Evolutionary conservation across 2,888 invertebrate genomes (phyloP).

Genomic region (Amiota communis): DNA sequence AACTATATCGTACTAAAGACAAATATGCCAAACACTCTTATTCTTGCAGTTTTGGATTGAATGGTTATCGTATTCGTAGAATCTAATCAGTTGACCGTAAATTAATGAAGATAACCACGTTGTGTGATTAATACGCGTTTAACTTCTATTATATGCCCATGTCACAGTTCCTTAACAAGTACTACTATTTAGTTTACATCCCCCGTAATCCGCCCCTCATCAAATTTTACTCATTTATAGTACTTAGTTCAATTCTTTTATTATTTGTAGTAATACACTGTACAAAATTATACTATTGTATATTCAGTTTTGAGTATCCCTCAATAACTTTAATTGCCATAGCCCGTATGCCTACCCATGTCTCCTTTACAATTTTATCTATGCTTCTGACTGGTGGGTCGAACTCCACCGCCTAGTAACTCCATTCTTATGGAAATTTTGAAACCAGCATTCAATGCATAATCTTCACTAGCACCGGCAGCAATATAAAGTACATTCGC

Average conservation of each 20-base stretch:
- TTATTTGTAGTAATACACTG: no score
- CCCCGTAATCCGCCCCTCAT: no score
- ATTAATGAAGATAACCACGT: not conserved
- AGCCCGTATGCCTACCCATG: constrained; percentile 74
- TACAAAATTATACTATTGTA: not conserved
- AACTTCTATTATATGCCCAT: not conserved
- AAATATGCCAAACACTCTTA: not conserved
- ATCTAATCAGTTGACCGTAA: constrained; percentile 12
- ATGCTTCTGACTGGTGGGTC: constrained; percentile 76
- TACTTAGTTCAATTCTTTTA: no score
- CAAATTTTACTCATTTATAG: no score
- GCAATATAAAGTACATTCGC: constrained; percentile 74
- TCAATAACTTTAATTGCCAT: constrained; percentile 65
- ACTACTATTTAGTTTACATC: no score
- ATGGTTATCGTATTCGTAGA: not conserved
- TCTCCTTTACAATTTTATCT: constrained; percentile 76
- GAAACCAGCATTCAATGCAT: constrained; percentile 76
- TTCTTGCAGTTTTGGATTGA: not conserved
- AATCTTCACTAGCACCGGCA: constrained; percentile 80
- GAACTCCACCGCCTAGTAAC: constrained; percentile 76
- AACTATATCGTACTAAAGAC: not conserved
- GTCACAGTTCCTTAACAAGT: no score
- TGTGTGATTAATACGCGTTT: not conserved
- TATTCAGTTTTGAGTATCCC: constrained; percentile 54
- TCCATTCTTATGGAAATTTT: constrained; percentile 79